Evolutionary conservation across 2,888 invertebrate species (phyloP), one percentile per base, ranked within the genome.

Genomic region (Temnothorax ravouxi): DNA sequence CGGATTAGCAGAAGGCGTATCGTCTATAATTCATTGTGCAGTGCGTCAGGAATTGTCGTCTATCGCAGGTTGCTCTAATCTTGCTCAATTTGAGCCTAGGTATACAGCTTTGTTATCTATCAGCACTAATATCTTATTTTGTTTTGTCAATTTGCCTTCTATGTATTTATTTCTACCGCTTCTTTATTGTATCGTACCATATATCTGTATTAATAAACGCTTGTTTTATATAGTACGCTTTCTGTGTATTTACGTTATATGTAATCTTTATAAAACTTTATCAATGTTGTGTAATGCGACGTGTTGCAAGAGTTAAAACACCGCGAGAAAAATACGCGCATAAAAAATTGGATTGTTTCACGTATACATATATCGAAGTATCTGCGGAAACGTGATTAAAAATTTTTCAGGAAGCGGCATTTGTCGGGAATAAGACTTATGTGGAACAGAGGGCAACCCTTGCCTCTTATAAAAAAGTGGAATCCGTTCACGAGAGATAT

Each of bases 401-500:
- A 21, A 59, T 41, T 64, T 84, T 86, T 74, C 94, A 98, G 97
- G 90, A 96, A 97, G 85, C 96, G 98, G 76, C 97, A 97, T 91
- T 96, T 97, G 89, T 96, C 96, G 71, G 98, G 98, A 0, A 96
- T 98, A 15, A 96, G 98, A 76, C 95, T 98, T 66, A 96, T 97
- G 95, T 98, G 98, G 97, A 97, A 97, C 93, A 96, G 96, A 91
- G 97, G 97, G 0, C 96, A 97, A 92, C 96, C 97, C 0, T 93
- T 97, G 61, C 95, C 97, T 52, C 93, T 97, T 90, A 96, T 96
- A 88, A 96, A 96, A n/a, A 96, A 97, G 84, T 98, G 98, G 98
- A 98, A 98, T 94, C 98, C 98, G 0, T 98, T 98, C 95, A 96
- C 97, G 87, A 96, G 96, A 84, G 96, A 97, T 84, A 97, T 98